Base-by-base conservation (phyloP, 2,797 vertebrate species). In the Manis crassicaudata region DNA sequence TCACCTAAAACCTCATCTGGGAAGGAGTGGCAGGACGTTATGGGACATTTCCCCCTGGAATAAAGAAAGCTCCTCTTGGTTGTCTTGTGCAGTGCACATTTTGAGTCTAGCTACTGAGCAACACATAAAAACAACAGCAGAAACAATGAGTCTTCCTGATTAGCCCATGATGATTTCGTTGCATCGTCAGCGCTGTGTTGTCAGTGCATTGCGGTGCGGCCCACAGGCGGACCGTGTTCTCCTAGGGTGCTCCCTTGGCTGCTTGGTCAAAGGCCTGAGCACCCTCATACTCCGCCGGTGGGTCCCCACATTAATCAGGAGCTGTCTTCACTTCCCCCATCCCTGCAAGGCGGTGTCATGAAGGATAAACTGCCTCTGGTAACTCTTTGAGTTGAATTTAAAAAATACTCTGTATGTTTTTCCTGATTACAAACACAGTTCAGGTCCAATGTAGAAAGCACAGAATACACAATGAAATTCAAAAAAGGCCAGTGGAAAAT, bases 131-230 rank as follows among this genome's bases (percentile, higher is more conserved):
- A 20, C 18, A 10, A 0, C 37, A 7, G 21, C 65, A 2, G 1
- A 58, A 21, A n/a, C 32, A 1, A 5, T 40, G 5, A 52, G 14
- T 18, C 75, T 27, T 84, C 92, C 90, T 88, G 52, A 93, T 95
- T 79, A 96, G 95, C 88, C 29, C 5, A 52, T 89, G 96, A 97
- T 95, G 11, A 20, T 77, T 46, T 46, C 7, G 9, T 60, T 98
- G 93, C 97, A 92, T 94, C 95, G 93, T 98, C 94, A 92, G 94
- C 2, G 18, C 80, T 20, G 84, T 70, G 92, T 94, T 72, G 88
- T 95, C 83, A 14, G 92, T 82, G 79, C 37, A 8, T 56, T 0
- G 2, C 92, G 95, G 94, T 62, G 95, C 81, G 21, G 56, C 46
- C 2, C 3, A 0, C 94, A 29, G 50, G 68, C 77, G 14, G 56